Evolutionary conservation across 2,113 vertebrate species (phyloP), one percentile per base, ranked within the genome.

Genomic region (Motacilla alba): DNA sequence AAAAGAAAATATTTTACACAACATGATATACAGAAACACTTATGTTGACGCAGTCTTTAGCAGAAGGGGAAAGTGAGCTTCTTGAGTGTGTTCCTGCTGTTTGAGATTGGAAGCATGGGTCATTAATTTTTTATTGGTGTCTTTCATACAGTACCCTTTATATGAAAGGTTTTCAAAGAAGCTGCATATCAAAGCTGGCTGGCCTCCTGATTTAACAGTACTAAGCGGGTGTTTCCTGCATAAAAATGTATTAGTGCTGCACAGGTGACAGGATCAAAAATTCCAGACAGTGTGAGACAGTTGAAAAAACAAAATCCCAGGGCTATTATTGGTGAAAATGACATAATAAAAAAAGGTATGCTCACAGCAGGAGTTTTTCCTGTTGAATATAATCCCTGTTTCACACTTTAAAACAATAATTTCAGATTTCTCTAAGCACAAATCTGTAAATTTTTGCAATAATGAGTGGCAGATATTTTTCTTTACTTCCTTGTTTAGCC

Each of bases 151-250:
- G 63, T 85, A 78, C 39, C 20, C 49, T 94, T 95, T 89, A 76
- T 89, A 95, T 58, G 95, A 91, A 96, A 84, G 24, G 5, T 66
- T 96, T 97, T 97, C 72, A 97, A 81, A 97, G 75, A 75, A 96
- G 69, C 15, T 75, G 64, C 89, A 96, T 97, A 87, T 81, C 85
- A 91, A 96, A 95, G 91, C 60, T 95, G 64, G 17, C 62, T 95
- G 69, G 79, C 84, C 87, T 95, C 19, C 15, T 75, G 55, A 97
- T 96, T 93, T 95, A 96, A 90, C 64, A 88, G 52, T 69, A 94
- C 60, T 93, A 92, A 95, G 93, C 59, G 41, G 79, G 93, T 91
- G 81, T 97, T 98, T 97, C 72, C 94, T 87, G 79, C 69, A 89
- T 92, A 44, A 89, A 93, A 97, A 90, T 89, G 46, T 78, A 64